phyloP scores from a whole-genome alignment of 2,888 invertebrate genomes.

The Agrochola macilenta region DNA sequence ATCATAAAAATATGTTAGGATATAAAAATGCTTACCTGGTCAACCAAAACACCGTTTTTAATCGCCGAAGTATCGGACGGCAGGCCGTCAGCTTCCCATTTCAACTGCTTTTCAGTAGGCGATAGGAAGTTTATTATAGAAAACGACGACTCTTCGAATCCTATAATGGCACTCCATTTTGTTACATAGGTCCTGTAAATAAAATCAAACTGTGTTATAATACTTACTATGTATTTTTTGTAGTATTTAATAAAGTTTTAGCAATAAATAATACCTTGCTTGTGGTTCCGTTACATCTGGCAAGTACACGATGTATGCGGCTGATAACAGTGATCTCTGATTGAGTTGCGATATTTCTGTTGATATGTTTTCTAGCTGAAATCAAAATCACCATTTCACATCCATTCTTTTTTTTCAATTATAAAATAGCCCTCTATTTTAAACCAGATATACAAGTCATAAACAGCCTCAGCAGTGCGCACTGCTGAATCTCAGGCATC shows the following conservation, averaged over 20 bases:
- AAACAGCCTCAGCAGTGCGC: not conserved
- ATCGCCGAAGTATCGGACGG: constrained; percentile 94
- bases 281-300: constrained; percentile 93
- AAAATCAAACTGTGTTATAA: not conserved
- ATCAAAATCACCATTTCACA: constrained; percentile 31
- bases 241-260: not conserved
- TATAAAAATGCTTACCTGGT: constrained; percentile 89
- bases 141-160: constrained; percentile 80
- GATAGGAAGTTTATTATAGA: constrained; percentile 85
- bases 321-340: constrained; percentile 92
- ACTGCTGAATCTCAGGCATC: not conserved
- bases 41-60: constrained; percentile 95
- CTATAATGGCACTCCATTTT: constrained; percentile 88
- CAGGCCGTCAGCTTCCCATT: constrained; percentile 96
- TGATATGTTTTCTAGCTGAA: constrained; percentile 91
- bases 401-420: not conserved
- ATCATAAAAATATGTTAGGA: not conserved
- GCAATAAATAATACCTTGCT: constrained; percentile 83
- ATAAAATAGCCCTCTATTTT: too few relatives aligned
- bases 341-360: constrained; percentile 92
- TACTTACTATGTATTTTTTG: not conserved
- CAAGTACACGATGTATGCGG: constrained; percentile 95
- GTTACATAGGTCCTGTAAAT: constrained; percentile 82
- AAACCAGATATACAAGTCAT: not conserved
- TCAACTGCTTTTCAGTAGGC: constrained; percentile 92